Percentiles rank a stretch among this genome's conserved stretches.
Conservation (phyloP, 2,888 invertebrate genomes). For the Conus canariensis region DNA sequence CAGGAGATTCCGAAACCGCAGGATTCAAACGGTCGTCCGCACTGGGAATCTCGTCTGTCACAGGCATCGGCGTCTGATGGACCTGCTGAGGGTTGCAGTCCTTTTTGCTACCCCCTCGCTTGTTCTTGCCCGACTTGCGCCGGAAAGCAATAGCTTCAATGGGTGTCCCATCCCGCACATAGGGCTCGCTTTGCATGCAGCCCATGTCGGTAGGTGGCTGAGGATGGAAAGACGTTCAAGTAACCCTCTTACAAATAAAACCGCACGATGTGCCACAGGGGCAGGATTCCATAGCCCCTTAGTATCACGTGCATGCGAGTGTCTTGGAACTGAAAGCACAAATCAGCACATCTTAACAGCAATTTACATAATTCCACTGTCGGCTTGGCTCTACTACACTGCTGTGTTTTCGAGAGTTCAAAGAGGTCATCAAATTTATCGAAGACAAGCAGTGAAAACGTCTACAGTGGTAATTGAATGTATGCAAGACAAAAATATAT, state of each 20-base stretch:
- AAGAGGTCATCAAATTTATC: not conserved
- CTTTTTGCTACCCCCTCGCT: conserved; percentile 32
- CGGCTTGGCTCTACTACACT: not conserved
- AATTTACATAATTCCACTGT: not conserved
- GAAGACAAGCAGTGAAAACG: not conserved
- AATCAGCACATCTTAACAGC: not conserved
- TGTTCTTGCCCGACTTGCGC: conserved; percentile 38
- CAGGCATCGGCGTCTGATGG: not conserved
- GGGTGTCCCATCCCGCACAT: conserved; percentile 41
- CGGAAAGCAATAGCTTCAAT: conserved; percentile 46
- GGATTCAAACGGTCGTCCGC: not conserved
- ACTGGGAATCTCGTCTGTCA: not conserved
- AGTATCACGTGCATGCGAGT: not conserved
- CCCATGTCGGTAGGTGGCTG: conserved; percentile 37
- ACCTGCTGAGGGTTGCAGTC: not conserved
- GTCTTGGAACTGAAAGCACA: conserved; percentile 20
- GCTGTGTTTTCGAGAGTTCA: not conserved
- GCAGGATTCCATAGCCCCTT: not conserved
- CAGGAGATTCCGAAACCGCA: not conserved
- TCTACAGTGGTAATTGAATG: too few species aligned
- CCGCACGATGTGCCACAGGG: not conserved
- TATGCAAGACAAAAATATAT: not conserved
- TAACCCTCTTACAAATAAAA: not conserved
- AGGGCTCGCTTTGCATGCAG: conserved; percentile 45
- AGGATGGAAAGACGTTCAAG: not conserved